phyloP scores from a whole-genome alignment of 2,888 invertebrate species.

The Prenolepis imparis region DNA sequence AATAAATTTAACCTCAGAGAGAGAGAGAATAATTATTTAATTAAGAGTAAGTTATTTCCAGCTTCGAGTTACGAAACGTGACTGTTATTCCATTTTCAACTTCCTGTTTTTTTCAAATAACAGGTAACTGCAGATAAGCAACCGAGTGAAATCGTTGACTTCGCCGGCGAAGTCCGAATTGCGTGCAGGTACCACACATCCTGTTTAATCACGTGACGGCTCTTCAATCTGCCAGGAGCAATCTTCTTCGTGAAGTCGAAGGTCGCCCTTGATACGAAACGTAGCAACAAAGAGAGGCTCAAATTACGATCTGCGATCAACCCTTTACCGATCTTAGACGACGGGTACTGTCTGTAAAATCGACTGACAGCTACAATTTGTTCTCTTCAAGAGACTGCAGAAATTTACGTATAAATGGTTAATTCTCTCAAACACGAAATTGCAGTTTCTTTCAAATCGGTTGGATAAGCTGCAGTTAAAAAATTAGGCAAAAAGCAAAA shows the following conservation, averaged over 20 bases:
- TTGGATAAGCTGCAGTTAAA: slow-evolving; percentile 18
- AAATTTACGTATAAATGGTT: slow-evolving; percentile 52
- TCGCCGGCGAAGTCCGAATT: slow-evolving; percentile 35
- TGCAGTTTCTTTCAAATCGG: slow-evolving; percentile 34
- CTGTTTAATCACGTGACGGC: slow-evolving; percentile 54
- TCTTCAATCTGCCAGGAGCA: slow-evolving; percentile 56
- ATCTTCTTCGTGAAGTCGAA: slow-evolving; percentile 56
- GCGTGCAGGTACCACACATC: slow-evolving; percentile 48
- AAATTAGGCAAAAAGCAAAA: not conserved
- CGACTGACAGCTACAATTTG: slow-evolving; percentile 56
- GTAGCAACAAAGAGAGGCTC: slow-evolving; percentile 49
- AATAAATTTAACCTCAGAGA: slow-evolving; percentile 6
- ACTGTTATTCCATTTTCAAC: slow-evolving; percentile 26
- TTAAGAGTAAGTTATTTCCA: slow-evolving; percentile 25
- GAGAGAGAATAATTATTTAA: slow-evolving; percentile 33
- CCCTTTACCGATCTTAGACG: slow-evolving; percentile 51
- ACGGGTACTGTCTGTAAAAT: slow-evolving; percentile 41
- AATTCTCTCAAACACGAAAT: slow-evolving; percentile 30
- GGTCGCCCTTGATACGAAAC: slow-evolving; percentile 51
- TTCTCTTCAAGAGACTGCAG: slow-evolving; percentile 35
- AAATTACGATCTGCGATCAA: slow-evolving; percentile 54
- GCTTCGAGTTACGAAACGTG: slow-evolving; percentile 15
- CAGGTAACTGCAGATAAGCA: slow-evolving; percentile 11
- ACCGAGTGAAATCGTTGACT: slow-evolving; percentile 54
- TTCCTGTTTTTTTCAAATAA: slow-evolving; percentile 5